Evolutionary conservation across 2,888 invertebrate species (phyloP).

Genomic region (Agrochola circellaris): DNA sequence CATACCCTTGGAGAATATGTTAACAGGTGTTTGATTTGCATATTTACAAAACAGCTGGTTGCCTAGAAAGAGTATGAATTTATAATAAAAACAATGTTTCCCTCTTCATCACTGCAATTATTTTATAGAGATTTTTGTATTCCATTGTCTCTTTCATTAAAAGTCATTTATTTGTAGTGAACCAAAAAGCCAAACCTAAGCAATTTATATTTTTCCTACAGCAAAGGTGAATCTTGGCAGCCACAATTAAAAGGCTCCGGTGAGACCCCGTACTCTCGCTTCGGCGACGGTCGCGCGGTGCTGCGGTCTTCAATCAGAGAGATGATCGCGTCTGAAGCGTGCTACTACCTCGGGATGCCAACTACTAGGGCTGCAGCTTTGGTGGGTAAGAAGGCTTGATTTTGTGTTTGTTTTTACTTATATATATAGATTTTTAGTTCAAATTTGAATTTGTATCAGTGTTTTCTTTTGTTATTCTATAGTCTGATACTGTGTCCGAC

Average conservation of each 20-base stretch:
- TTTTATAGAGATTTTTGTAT: not conserved
- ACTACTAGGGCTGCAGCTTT: slow-evolving; percentile 87
- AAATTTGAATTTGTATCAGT: not conserved
- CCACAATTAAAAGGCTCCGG: slow-evolving; percentile 92
- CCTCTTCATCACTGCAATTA: not conserved
- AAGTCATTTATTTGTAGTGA: no score
- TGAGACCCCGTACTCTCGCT: slow-evolving; percentile 92
- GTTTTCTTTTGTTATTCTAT: not conserved
- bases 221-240: slow-evolving; percentile 91
- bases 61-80: no score
- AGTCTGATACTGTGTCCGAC: no score
- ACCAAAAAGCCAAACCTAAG: not conserved
- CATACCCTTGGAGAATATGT: slow-evolving; percentile 89
- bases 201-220: slow-evolving; percentile 53
- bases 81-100: not conserved
- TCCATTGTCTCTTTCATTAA: no score
- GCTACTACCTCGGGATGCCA: slow-evolving; percentile 85
- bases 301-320: slow-evolving; percentile 92
- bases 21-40: slow-evolving; percentile 77
- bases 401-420: not conserved
- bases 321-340: slow-evolving; percentile 92
- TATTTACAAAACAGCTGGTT: not conserved
- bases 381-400: slow-evolving; percentile 84
- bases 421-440: not conserved
- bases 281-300: slow-evolving; percentile 93